Percentiles rank a stretch among this genome's conserved stretches.
Evolutionary conservation across 2,888 invertebrate genomes (phyloP).

Genomic region (Rhodophaea formosa): DNA sequence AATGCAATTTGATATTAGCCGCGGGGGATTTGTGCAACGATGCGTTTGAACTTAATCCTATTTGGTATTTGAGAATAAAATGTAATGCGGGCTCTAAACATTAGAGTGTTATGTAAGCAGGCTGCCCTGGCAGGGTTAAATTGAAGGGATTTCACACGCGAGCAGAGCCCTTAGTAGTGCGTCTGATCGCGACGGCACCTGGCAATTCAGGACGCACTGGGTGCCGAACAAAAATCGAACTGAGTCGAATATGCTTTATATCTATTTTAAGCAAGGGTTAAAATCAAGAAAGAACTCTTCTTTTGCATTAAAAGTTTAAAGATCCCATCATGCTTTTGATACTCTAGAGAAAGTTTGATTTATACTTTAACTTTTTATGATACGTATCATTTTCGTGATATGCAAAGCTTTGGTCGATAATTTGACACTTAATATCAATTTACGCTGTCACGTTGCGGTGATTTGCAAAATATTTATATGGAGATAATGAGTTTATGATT

Average conservation of each 20-base stretch:
- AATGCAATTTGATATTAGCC: constrained; percentile 29
- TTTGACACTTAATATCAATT: background rate
- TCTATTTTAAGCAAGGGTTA: no score
- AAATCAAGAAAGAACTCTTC: no score
- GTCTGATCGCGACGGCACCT: constrained; percentile 67
- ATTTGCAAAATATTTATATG: background rate
- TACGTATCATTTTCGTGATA: background rate
- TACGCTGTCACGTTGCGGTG: background rate
- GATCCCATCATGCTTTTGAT: no score
- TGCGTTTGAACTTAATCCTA: constrained; percentile 38
- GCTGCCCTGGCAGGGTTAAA: constrained; percentile 50
- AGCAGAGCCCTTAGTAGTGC: constrained; percentile 68
- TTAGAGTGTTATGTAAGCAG: constrained; percentile 31
- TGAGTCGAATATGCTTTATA: constrained; percentile 32
- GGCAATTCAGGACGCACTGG: constrained; percentile 51
- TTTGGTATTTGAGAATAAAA: constrained; percentile 45
- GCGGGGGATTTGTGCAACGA: constrained; percentile 37
- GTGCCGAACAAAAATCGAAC: constrained; percentile 38
- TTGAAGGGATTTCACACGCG: constrained; percentile 72
- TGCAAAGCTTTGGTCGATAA: background rate
- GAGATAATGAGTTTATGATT: background rate
- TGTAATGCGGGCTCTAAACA: constrained; percentile 45
- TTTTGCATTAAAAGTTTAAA: no score
- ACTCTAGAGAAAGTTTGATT: no score
- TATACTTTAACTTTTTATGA: background rate